Base-by-base conservation (phyloP, 2,888 invertebrate genomes). In the Ametastegia equiseti region DNA sequence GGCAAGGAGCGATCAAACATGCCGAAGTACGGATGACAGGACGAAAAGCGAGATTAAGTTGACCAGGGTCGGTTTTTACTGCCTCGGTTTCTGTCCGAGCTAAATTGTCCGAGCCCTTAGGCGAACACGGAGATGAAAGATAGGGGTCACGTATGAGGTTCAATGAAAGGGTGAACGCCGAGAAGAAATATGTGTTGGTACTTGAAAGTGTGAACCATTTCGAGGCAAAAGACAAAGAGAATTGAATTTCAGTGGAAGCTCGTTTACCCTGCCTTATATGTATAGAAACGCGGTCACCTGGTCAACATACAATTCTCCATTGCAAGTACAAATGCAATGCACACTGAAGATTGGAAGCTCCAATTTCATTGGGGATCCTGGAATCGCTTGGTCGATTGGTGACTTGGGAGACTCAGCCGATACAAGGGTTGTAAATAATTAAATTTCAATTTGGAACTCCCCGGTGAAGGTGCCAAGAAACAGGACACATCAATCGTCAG, bases 381-480 rank as follows among this genome's bases (percentile, higher is more conserved):
- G 39, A 39, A 67, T 67, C 2, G 6, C 36, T 11, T 9, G n/a
- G 36, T 39, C 36, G 36, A 67, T 67, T 67, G 65, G 27, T 23
- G 36, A 9, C 19, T 36, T 67, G 65, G 65, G 23, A 67, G 23
- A n/a, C 23, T 39, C 11, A 1, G 19, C 6, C n/a, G 39, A 67
- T 39, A 2, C n/a, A 36, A 11, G 23, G 19, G 36, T 19, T 19
- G n/a, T 75, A 19, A 75, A 75, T 75, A 75, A 75, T 75, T 75
- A 54, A 75, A 75, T 75, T 50, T 11, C 75, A 54, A 75, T 75
- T 33, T 54, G n/a, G 30, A 15, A 30, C 54, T 19, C 19, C n/a
- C n/a, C 9, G 54, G 30, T 47, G 11, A 27, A 6, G 27, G 30
- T 30, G 45, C 27, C 27, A n/a, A 45, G 15, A 30, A 47, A 45